Base-by-base conservation (phyloP, 2,113 vertebrate species). In the Entelurus aequoreus region DNA sequence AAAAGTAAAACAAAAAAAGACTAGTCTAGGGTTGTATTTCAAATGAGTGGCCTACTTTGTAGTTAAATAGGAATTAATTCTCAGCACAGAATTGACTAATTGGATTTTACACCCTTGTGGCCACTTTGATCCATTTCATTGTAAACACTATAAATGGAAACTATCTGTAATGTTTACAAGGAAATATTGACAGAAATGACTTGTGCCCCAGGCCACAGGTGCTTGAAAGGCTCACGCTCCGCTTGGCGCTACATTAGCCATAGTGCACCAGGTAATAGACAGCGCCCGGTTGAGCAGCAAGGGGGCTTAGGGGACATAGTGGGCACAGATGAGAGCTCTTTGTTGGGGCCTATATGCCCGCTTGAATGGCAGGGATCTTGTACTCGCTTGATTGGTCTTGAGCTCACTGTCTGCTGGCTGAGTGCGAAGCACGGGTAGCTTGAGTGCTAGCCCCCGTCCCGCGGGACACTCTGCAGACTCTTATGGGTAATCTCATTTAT, bases 401-500 rank as follows among this genome's bases (percentile, higher is more conserved):
- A 87, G 79, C 85, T 85, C 72, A 69, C 80, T 79, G 83, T 84
- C 78, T 75, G 14, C 75, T 66, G 83, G 76, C 75, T 84, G 84
- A 86, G 82, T 87, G 83, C 80, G 73, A 85, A 79, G 70, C 78
- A 75, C 81, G 74, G 85, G 86, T 84, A 79, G 82, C 82, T 81
- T 83, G 86, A 88, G 87, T 88, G 86, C 84, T 80, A 81, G 76
- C 80, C 78, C 55, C 67, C 54, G 44, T 84, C 85, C 76, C 79
- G 46, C 1, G 76, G 79, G 87, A 86, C 80, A 67, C 28, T 67
- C 76, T 49, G 76, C 74, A 85, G 84, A 84, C 86, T 88, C 83
- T 86, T 83, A 87, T 83, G 85, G 86, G 80, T 90, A 88, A 88
- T 87, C 86, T 88, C 84, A 89, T 89, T 89, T 89, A 86, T 88